Base-by-base conservation (phyloP, 2,797 vertebrate species). In the Semotilus atromaculatus region DNA sequence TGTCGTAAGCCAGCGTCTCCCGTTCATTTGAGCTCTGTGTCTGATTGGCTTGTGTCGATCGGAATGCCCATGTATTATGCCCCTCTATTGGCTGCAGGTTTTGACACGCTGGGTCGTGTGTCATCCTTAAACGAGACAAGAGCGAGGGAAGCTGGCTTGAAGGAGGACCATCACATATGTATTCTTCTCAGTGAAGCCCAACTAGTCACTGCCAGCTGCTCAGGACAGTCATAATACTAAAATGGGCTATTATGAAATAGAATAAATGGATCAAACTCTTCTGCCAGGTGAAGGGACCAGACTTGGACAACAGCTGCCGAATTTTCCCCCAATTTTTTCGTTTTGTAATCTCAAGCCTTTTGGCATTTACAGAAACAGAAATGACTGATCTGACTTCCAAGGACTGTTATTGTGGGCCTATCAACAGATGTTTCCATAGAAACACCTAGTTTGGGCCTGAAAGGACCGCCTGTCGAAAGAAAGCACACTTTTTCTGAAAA, bases 1-100 rank as follows among this genome's bases (percentile, higher is more conserved):
- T 97, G 96, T 90, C 95, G 97, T 80, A 99, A 97, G 92, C 95
- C 97, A 13, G 80, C 94, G 13, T 95, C 96, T 72, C 95, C 96
- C 0, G 94, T 96, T 74, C 94, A 95, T 86, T 89, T 97, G 84
- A 93, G 92, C 16, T 96, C 97, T 0, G 90, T 99, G 87, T 95
- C 96, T 0, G 96, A 99, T 86, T 99, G 98, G 98, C 96, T 99
- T 87, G 89, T 96, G 86, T 98, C 97, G 88, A 97, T 98, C 53
- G 98, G 98, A 66, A 95, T 99, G 86, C 97, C 98, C 86, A 98
- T 99, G 97, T 99, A 99, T 89, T 90, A 93, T 85, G 53, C 92
- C 3, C 83, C 94, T 31, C 93, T 99, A 85, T 89, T 91, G 0
- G 94, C 95, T 2, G 97, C 96, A 0, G 98, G 97, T n/a, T 91